These are phyloP conservation scores for Caracal caracal DNA, from an alignment of 2,113 vertebrate species.

Conservation along the genomic window DNA sequence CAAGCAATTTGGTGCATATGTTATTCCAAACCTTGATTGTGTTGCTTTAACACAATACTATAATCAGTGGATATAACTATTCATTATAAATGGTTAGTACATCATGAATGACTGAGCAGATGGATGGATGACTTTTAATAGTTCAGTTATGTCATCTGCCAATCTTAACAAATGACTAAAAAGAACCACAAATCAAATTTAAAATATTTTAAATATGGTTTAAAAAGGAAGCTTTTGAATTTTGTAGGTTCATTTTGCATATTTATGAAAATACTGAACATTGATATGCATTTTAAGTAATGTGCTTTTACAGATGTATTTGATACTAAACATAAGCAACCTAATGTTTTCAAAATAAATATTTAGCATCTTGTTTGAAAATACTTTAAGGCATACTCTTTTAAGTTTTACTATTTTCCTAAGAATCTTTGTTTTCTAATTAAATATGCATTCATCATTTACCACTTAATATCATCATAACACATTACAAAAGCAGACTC, in stretches of 20 bases:
- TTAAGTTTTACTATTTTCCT: not conserved
- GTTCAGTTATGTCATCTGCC: not conserved
- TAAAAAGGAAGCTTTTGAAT: not conserved
- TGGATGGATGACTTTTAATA: not conserved
- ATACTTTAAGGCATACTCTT: not conserved
- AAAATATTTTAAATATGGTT: not conserved
- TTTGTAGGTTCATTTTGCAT: not conserved
- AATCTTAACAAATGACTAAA: not conserved
- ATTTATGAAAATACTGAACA: not conserved
- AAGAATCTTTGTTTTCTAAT: not conserved
- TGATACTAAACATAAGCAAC: not conserved
- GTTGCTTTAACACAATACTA: not conserved
- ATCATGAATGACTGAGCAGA: not conserved
- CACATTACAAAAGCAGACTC: not conserved
- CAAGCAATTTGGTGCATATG: not conserved
- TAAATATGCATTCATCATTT: slow-evolving; percentile 17
- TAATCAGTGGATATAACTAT: not conserved
- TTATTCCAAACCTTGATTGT: not conserved
- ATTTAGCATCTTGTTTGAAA: not conserved
- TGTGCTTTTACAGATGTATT: not conserved
- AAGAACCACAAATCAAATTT: not conserved
- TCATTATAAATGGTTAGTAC: not conserved
- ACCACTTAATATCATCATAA: not conserved
- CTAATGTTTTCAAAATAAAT: slow-evolving; percentile 35
- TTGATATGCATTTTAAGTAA: not conserved